These are phyloP conservation scores for Agrotis clavis DNA, from an alignment of 2,888 invertebrate species.

Conservation along the genomic window DNA sequence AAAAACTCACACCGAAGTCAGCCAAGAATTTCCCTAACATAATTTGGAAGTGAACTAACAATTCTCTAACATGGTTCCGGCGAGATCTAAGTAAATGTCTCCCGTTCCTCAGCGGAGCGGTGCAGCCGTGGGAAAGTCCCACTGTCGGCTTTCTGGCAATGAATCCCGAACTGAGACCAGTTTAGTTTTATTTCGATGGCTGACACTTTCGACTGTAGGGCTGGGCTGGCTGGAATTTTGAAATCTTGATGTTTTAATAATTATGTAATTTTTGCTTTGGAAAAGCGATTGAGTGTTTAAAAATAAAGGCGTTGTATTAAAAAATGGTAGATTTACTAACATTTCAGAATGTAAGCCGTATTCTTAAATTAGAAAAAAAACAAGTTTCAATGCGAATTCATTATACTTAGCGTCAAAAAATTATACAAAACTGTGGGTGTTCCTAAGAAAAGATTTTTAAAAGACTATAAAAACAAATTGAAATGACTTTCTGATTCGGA, in stretches of 20 bases:
- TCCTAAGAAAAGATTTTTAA: too few species aligned
- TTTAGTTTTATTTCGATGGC: slow-evolving; percentile 81
- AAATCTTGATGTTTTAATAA: slow-evolving; percentile 9
- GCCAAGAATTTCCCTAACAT: slow-evolving; percentile 33
- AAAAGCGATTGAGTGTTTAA: background rate
- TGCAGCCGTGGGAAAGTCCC: slow-evolving; percentile 77
- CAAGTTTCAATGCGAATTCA: too few species aligned
- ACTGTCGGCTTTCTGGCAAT: slow-evolving; percentile 75
- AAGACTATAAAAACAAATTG: too few species aligned
- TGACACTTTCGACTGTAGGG: slow-evolving; percentile 66
- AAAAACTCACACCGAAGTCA: background rate
- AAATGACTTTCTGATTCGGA: too few species aligned
- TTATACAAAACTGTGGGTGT: too few species aligned
- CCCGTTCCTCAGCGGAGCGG: slow-evolving; percentile 45
- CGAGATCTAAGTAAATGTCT: slow-evolving; percentile 62
- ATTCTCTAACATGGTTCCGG: slow-evolving; percentile 45
- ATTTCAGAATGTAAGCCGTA: too few species aligned
- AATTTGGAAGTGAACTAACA: slow-evolving; percentile 35
- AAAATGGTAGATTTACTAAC: too few species aligned
- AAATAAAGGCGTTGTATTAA: background rate
- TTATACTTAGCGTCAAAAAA: too few species aligned
- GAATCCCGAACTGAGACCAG: slow-evolving; percentile 73
- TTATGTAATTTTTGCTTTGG: background rate
- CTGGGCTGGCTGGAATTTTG: slow-evolving; percentile 65
- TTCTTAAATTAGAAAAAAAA: too few species aligned